Conservation (phyloP, 2,113 vertebrate species). For the Mirounga angustirostris region DNA sequence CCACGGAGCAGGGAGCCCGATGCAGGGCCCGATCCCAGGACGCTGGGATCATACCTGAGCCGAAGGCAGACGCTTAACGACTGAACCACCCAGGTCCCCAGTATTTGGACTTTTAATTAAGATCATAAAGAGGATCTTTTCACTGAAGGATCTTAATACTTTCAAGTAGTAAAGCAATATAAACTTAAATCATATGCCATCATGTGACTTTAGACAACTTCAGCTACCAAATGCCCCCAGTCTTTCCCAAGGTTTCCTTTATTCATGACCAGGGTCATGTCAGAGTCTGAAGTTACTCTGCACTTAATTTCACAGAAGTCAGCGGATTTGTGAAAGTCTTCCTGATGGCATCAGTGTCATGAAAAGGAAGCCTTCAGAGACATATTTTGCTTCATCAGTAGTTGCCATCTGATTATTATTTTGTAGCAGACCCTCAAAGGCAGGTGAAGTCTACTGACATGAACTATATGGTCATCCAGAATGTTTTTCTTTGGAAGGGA, state of each 20-base stretch:
- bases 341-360: background rate
- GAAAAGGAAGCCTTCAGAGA: fast-evolving
- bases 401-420: background rate
- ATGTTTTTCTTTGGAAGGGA: background rate
- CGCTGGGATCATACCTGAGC: no score
- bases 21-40: no score
- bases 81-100: no score
- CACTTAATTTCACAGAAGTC: conserved; percentile 13
- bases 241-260: background rate
- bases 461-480: background rate
- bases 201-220: background rate
- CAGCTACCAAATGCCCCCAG: background rate
- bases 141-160: background rate
- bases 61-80: no score
- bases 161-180: background rate
- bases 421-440: conserved; percentile 12
- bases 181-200: background rate
- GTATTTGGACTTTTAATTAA: background rate
- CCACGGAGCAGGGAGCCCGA: no score
- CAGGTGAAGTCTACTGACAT: background rate
- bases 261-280: background rate
- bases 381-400: background rate
- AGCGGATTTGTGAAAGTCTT: background rate
- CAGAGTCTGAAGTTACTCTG: background rate
- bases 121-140: background rate